These are phyloP conservation scores for Orgyia antiqua DNA, from an alignment of 2,888 invertebrate species.

Conservation along the genomic window DNA sequence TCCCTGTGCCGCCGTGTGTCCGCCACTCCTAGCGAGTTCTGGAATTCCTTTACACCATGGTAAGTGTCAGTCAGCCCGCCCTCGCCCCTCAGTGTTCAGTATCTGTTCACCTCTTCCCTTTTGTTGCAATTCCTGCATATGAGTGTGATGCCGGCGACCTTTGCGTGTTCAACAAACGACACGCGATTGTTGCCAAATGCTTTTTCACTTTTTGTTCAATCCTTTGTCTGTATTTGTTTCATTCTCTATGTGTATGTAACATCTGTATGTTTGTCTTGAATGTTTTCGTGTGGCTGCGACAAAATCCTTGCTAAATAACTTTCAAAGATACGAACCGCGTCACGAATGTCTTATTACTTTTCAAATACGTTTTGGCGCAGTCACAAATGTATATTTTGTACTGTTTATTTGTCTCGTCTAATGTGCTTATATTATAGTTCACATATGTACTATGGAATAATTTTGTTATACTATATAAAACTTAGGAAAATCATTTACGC, in stretches of 20 bases:
- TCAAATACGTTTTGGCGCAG: slow-evolving; percentile 61
- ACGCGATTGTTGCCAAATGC: slow-evolving; percentile 67
- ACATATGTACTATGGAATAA: slow-evolving; percentile 62
- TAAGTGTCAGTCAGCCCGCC: slow-evolving; percentile 89
- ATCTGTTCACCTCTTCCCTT: slow-evolving; percentile 73
- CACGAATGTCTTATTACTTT: slow-evolving; percentile 32
- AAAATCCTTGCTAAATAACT: slow-evolving; percentile 40
- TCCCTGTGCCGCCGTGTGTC: slow-evolving; percentile 84
- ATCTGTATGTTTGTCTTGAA: slow-evolving; percentile 78
- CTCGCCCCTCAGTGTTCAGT: slow-evolving; percentile 79
- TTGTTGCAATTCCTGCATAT: slow-evolving; percentile 78
- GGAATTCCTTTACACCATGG: slow-evolving; percentile 99
- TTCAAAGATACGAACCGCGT: too few species aligned
- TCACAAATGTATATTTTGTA: slow-evolving; percentile 65
- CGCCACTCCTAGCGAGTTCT: slow-evolving; percentile 95
- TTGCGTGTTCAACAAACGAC: slow-evolving; percentile 61
- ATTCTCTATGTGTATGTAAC: slow-evolving; percentile 80
- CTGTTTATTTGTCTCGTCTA: slow-evolving; percentile 77
- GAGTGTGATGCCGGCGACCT: slow-evolving; percentile 72
- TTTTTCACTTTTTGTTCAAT: slow-evolving; percentile 73
- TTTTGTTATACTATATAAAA: slow-evolving; percentile 68
- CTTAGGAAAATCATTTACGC: slow-evolving; percentile 78
- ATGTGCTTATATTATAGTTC: slow-evolving; percentile 64
- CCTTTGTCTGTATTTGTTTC: slow-evolving; percentile 78
- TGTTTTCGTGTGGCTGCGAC: slow-evolving; percentile 72